Evolutionary conservation across 2,113 vertebrate species (phyloP), one percentile per base, ranked within the genome.

Genomic region (Hippocampus guttulatus): DNA sequence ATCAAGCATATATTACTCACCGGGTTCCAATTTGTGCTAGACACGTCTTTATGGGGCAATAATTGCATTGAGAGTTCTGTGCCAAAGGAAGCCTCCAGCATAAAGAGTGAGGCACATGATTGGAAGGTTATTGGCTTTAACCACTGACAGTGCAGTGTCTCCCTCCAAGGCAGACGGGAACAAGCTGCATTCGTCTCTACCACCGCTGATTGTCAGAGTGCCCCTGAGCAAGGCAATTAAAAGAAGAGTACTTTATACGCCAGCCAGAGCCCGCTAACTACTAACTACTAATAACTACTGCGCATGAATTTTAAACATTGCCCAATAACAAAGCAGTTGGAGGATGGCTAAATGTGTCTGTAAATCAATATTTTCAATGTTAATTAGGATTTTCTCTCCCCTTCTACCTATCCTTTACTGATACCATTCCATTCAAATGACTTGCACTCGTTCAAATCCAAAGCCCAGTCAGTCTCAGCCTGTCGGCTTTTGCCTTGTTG

Each of bases 401-500:
- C 7, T 11, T 7, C 21, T 11, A 40, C 21, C 38, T 30, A 5
- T 61, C 55, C 23, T 40, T 21, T 41, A 41, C n/a, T 72, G 73
- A 60, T 76, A 68, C 30, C 63, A 45, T 67, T 67, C 61, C 41
- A 69, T 43, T 47, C 33, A 11, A 72, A 81, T 41, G 65, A 72
- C 71, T 67, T 20, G 15, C 10, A 8, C 5, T 54, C 66, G 14
- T 21, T 38, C 18, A 14, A 38, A 68, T 38, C 25, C 27, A 54
- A 67, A 54, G 10, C 11, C 11, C 25, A 3, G 33, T 27, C 33
- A 47, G 47, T 78, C 63, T 64, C 7, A 51, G 33, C 68, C 78
- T 83, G 84, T 85, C 67, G 76, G 68, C 67, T 81, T 78, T 65
- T 83, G 82, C 88, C 89, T 76, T 87, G 84, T 88, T 87, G 82